Evolutionary conservation across 2,888 invertebrate genomes (phyloP), one percentile per base, ranked within the genome.

Genomic region (Stenichneumon culpator): DNA sequence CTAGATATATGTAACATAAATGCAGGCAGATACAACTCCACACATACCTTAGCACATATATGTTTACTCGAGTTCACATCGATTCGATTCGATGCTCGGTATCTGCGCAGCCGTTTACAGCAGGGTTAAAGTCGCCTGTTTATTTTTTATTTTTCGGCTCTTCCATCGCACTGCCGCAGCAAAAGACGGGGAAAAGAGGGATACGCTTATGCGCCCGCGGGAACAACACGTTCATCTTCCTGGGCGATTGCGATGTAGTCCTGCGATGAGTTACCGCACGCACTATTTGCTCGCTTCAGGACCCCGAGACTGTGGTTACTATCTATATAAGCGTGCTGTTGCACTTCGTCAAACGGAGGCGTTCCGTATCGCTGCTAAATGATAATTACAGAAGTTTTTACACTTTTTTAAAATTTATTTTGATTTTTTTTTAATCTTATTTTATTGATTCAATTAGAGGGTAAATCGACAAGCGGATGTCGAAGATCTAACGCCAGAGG

Each of bases 241-340:
- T 54, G 19, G 57, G 32, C 52, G 25, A 65, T 54, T 63, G 70
- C 70, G 63, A 77, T 70, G 52, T 44, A 39, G 75, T 52, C 60
- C 69, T 14, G 63, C 63, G 57, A 69, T 70, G 77, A 82, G 52
- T 82, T 82, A 82, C 70, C 65, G 70, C 60, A 52, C 65, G 70
- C 65, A 65, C 70, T 82, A 77, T 82, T 77, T 82, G 75, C 70
- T 82, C 70, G 65, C 82, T 82, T 70, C 79, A 3, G 70, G 70
- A 63, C 22, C 19, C 25, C 28, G 11, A 60, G 57, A 19, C 22
- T 39, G 19, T 25, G 14, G 28, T 68, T 7, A 28, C 50, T 32
- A 54, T 14, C 36, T 63, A 19, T 70, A 39, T 63, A 16, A 36
- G 32, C 28, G 39, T 19, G 28, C 44, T 65, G 57, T 16, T 36